These are phyloP conservation scores for Parazoanthus swiftii DNA, from an alignment of 92 coral and sea anemone species.

Conservation along the genomic window DNA sequence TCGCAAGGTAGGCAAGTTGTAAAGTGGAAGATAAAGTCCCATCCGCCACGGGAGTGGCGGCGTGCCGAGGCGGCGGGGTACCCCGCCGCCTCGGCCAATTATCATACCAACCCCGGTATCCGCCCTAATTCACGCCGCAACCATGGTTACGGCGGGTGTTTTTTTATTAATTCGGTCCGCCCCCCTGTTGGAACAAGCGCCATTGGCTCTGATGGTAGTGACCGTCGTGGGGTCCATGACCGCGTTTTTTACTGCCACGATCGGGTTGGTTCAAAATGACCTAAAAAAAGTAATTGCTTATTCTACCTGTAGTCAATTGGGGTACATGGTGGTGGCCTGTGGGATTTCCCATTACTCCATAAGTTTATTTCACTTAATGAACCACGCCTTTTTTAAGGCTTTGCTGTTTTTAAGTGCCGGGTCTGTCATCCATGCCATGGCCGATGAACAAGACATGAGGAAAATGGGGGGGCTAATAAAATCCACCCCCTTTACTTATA, in stretches of 20 bases:
- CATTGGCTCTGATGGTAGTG: constrained; percentile 64
- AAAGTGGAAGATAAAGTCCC: constrained; percentile 73
- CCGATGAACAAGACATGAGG: constrained; percentile 83
- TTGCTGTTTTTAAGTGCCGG: constrained; percentile 84
- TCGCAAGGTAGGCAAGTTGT: constrained; percentile 61
- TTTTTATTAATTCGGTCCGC: constrained; percentile 72
- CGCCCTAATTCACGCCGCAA: constrained; percentile 78
- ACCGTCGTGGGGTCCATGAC: constrained; percentile 75
- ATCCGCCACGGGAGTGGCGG: constrained; percentile 71
- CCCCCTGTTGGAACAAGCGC: constrained; percentile 72
- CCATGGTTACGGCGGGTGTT: constrained; percentile 83
- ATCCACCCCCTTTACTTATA: constrained; percentile 69
- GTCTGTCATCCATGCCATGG: constrained; percentile 78
- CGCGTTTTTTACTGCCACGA: constrained; percentile 75
- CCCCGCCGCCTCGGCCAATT: constrained; percentile 42
- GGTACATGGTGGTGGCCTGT: constrained; percentile 88
- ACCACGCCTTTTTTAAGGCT: constrained; percentile 87
- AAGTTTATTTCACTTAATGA: constrained; percentile 70
- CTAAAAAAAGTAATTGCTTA: constrained; percentile 85
- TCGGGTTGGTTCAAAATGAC: constrained; percentile 79
- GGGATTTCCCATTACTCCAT: constrained; percentile 71
- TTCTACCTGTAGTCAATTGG: constrained; percentile 91
- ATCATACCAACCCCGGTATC: constrained; percentile 80
- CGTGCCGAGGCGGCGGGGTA: constrained; percentile 54
- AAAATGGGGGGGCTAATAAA: constrained; percentile 76